Evolutionary conservation across 2,888 invertebrate species (phyloP).

Genomic region (Omphaloscelis lunosa): DNA sequence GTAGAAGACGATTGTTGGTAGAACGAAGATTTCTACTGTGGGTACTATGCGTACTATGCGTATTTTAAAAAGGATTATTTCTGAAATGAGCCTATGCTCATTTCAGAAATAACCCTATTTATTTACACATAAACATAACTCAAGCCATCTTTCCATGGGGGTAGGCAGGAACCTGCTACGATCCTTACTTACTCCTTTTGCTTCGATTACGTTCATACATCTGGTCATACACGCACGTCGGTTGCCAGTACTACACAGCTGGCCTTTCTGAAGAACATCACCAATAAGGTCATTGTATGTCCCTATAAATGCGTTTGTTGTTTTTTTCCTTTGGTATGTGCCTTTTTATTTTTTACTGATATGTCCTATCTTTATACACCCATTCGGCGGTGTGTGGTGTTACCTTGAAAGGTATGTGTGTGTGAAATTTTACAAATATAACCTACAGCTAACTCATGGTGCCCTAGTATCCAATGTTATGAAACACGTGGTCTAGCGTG

Average conservation of each 20-base stretch:
- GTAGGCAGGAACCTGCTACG: neutral
- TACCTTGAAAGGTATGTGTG: too few relatives aligned
- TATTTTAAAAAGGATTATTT: too few relatives aligned
- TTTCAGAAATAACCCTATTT: neutral
- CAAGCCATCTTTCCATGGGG: neutral
- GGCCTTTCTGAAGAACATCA: neutral
- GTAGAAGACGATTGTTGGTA: too few relatives aligned
- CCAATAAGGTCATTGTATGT: neutral
- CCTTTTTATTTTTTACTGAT: neutral
- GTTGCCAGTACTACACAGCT: neutral
- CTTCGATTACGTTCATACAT: too few relatives aligned
- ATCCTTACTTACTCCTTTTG: too few relatives aligned
- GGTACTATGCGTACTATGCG: too few relatives aligned
- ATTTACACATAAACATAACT: neutral
- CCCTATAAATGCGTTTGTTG: too few relatives aligned
- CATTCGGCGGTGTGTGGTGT: neutral
- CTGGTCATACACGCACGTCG: too few relatives aligned
- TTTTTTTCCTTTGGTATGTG: neutral
- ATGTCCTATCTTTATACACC: neutral
- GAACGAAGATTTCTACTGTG: too few relatives aligned
- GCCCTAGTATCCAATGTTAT: neutral
- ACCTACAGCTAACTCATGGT: neutral
- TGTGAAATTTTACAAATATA: neutral
- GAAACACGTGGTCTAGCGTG: conserved; percentile 3
- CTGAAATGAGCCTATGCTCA: too few relatives aligned